Evolutionary conservation across 1,140 invertebrate species (phyloP), one percentile per base, ranked within the genome.

Genomic region (Eueides isabella): DNA sequence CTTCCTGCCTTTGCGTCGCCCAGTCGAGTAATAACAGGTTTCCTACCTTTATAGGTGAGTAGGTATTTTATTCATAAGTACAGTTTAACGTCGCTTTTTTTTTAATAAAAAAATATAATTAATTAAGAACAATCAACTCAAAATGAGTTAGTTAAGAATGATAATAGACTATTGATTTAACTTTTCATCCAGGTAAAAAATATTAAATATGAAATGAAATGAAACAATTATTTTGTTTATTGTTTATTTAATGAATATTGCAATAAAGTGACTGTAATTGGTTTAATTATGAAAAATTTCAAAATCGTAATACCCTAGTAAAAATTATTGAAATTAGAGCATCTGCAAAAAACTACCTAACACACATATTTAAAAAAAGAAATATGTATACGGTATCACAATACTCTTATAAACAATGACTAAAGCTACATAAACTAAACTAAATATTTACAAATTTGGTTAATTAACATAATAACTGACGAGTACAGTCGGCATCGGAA

Each of bases 401-500:
- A 85, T 85, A 87, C 78, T 82, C 77, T 86, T 85, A 82, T 67
- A 80, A 74, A 68, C 35, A 12, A 75, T 67, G 85, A 80, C 71
- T 87, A 82, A 85, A 55, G 66, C 41, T 72, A 77, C 41, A 79
- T 82, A 84, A 90, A 86, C 85, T 87, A 80, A 86, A 88, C 85
- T 87, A 88, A 85, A 86, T 89, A 88, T 87, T 83, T 88, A 89
- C 86, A 89, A 85, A 85, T 86, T 85, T 85, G 80, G 78, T 83
- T 80, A 78, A 38, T 16, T 72, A 48, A 62, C 30, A 4, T 55
- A 26, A n/a, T 23, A 26, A 26, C 48, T 55, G 19, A 26, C 48
- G 19, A 55, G 7, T 55, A 55, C 23, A 55, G 48, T 12, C 19
- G 19, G 23, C 48, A 55, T 55, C 6, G 19, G 48, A 23, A 55